Evolutionary conservation across 2,888 invertebrate genomes (phyloP), one percentile per base, ranked within the genome.

Genomic region (Trissonchulus latispiculum): DNA sequence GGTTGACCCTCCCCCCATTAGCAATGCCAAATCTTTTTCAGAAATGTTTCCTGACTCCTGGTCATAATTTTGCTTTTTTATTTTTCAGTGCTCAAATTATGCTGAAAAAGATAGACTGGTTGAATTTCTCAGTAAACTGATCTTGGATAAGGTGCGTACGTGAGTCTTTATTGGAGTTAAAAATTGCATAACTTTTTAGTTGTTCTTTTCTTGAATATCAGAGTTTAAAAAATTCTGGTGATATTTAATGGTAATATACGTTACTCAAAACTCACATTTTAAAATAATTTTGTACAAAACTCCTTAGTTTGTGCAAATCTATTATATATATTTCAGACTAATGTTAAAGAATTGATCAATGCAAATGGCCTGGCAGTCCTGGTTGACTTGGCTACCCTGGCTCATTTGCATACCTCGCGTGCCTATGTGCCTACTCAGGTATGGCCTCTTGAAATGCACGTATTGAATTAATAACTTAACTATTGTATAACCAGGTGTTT

Each of bases 101-200:
- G 88, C 90, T 83, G 94, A 99, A 86, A 89, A 99, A 78, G 99
- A 99, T 85, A 88, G 95, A 78, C 86, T 97, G 72, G 89, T 99
- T 71, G 89, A 93, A 83, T 93, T 99, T 80, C 87, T 97, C 77
- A 90, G 91, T 77, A 95, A 94, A 85, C 86, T 99, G 77, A 93
- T 95, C 79, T 85, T 92, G 76, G 92, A 96, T 82, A 90, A 90
- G 83, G 89, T 84, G n/a, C n/a, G n/a, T n/a, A n/a, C n/a, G n/a
- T n/a, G n/a, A n/a, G n/a, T n/a, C n/a, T n/a, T n/a, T n/a, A n/a
- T n/a, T n/a, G n/a, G n/a, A n/a, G n/a, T n/a, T n/a, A n/a, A n/a
- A n/a, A n/a, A n/a, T n/a, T n/a, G n/a, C n/a, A n/a, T n/a, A n/a
- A n/a, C n/a, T n/a, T n/a, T n/a, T n/a, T n/a, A n/a, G n/a, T n/a